Conservation (phyloP, 2,797 vertebrate species). For the Aotus griseimembra region DNA sequence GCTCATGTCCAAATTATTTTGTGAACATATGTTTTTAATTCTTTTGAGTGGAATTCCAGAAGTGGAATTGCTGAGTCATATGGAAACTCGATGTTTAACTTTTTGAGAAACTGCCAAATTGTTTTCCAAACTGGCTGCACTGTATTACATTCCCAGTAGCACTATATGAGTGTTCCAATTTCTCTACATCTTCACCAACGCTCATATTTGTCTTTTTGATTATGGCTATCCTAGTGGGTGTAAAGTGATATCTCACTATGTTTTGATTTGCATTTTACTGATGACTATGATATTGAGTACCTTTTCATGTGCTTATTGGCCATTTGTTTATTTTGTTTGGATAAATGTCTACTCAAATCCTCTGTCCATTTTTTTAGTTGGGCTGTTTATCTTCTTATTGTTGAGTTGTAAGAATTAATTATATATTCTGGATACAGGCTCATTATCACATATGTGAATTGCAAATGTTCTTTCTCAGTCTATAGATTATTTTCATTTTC, state of each 20-base stretch:
- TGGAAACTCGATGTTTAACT: neutral
- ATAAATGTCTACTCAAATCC: neutral
- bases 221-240: neutral
- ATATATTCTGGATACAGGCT: neutral
- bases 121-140: neutral
- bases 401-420: neutral
- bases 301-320: neutral
- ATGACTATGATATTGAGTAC: neutral
- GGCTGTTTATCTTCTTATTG: neutral
- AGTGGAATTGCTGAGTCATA: neutral
- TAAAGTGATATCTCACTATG: neutral
- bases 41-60: neutral
- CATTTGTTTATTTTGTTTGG: neutral
- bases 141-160: neutral
- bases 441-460: neutral
- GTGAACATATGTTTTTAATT: neutral
- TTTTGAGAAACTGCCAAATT: neutral
- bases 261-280: neutral
- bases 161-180: neutral
- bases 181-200: neutral
- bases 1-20: neutral
- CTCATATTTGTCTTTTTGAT: neutral
- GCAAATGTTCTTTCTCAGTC: neutral
- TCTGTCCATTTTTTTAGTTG: neutral
- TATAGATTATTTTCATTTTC: neutral